Evolutionary conservation across 2,888 invertebrate species (phyloP).

Genomic region (Heliconius ismenius): DNA sequence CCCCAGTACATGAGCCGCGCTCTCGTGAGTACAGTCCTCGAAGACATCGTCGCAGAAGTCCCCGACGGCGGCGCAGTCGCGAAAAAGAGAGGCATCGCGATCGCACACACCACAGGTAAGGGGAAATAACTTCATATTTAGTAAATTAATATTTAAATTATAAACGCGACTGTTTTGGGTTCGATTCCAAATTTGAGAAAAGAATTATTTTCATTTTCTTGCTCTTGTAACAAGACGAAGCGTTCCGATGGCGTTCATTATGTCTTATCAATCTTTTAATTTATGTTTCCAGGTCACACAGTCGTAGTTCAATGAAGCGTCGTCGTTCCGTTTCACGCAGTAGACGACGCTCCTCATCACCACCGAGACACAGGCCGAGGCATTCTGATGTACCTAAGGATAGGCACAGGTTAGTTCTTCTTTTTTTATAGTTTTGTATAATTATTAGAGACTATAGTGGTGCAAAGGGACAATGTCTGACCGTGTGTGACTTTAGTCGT

Average conservation of each 20-base stretch:
- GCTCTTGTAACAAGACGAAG: no score
- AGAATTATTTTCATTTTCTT: no score
- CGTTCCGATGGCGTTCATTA: no score
- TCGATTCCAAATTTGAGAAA: no score
- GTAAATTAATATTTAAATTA: no score
- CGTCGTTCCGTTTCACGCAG: conserved; percentile 79
- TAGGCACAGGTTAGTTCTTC: conserved; percentile 55
- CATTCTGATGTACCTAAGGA: conserved; percentile 60
- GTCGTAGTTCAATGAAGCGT: conserved; percentile 83
- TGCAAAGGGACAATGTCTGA: no score
- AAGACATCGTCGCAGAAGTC: conserved; percentile 64
- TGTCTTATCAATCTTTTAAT: background rate
- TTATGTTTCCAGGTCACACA: conserved; percentile 75
- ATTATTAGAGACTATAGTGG: no score
- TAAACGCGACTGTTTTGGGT: no score
- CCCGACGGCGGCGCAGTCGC: conserved; percentile 56
- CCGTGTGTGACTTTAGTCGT: no score
- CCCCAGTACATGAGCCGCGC: conserved; percentile 63
- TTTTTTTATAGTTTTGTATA: conserved; percentile 15
- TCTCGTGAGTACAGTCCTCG: conserved; percentile 63
- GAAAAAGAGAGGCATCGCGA: conserved; percentile 49
- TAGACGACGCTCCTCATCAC: conserved; percentile 75
- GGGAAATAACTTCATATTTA: background rate
- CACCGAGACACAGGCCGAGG: conserved; percentile 68
- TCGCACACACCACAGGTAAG: conserved; percentile 46